Base-by-base conservation (phyloP, 1,140 invertebrate species). In the Plodia interpunctella region DNA sequence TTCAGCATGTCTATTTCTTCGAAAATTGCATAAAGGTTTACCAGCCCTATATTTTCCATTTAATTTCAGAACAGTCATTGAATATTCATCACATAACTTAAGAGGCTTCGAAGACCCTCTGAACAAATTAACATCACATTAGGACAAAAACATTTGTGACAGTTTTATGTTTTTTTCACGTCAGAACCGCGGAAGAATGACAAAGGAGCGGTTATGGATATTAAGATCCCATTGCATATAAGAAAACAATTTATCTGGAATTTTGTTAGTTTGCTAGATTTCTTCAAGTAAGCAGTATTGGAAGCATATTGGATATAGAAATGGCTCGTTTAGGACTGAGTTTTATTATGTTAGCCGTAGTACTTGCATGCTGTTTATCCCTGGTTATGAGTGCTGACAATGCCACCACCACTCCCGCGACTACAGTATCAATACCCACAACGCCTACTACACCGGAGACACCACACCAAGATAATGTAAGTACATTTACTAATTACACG, bases 211-310 rank as follows among this genome's bases (percentile, higher is more conserved):
- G 70, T 66, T 69, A 61, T 70, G 72, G 65, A 21, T 68, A 68
- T 79, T 59, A 72, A 56, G 51, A 59, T 30, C 4, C 55, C 17
- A 18, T n/a, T 64, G 59, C 75, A 74, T 76, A 80, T 72, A 76
- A 63, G 69, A 60, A 65, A 66, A 32, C 18, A 49, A 50, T 55
- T n/a, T 44, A n/a, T n/a, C 38, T n/a, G 13, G 13, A 44, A 6
- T 44, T 44, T 15, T 44, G 38, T 44, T 44, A 44, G 38, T 44
- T n/a, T 44, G 38, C 0, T 44, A 44, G n/a, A 1, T 44, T 52
- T 17, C 5, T 44, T 44, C 5, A n/a, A 44, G 5, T 44, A 15
- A 44, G 38, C 38, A 15, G 38, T 44, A 44, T 44, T 17, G 38
- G 10, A 17, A 44, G 10, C 13, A n/a, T n/a, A 49, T 57, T 51